Evolutionary conservation across 2,888 invertebrate genomes (phyloP), one percentile per base, ranked within the genome.

Genomic region (Ochropleura plecta): DNA sequence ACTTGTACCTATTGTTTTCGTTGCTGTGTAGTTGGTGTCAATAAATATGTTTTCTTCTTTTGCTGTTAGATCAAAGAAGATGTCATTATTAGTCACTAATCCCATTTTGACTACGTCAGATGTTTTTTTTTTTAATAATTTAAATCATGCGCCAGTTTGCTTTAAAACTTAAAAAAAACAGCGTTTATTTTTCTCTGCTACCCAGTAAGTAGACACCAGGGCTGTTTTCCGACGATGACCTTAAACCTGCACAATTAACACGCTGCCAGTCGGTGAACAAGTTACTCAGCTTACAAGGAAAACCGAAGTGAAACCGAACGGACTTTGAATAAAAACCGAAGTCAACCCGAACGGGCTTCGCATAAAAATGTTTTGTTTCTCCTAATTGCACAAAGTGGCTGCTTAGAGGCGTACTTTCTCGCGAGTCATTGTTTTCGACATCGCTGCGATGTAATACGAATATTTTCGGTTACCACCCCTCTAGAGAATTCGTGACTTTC

Each of bases 341-440:
- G 87, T 87, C 72, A 88, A 90, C 84, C 81, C 81, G 79, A 88
- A 91, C 90, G 89, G 68, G 88, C 88, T 90, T 87, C 89, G 92
- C 92, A 93, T 95, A 95, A 96, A 95, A 95, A 94, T 95, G 95
- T 95, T 96, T 96, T 95, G 96, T 96, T 96, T 95, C 92, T 94
- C 92, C 93, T 96, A 96, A 96, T 96, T 95, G 96, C 93, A 94
- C 88, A 90, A 94, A 96, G 96, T 96, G 95, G 95, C 94, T 95
- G 95, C 93, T 95, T 94, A 94, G 93, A 83, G 73, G 72, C 88
- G 87, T 86, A 93, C 90, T 92, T 95, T 95, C 88, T 91, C 91
- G 90, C 94, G 82, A 95, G 95, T 96, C 96, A 96, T 95, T 96
- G 96, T 96, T 96, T 95, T 94, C 94, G 93, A 94, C 93, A 92